Evolutionary conservation across 1,140 invertebrate species (phyloP).

Genomic region (Drosophila equinoxialis): DNA sequence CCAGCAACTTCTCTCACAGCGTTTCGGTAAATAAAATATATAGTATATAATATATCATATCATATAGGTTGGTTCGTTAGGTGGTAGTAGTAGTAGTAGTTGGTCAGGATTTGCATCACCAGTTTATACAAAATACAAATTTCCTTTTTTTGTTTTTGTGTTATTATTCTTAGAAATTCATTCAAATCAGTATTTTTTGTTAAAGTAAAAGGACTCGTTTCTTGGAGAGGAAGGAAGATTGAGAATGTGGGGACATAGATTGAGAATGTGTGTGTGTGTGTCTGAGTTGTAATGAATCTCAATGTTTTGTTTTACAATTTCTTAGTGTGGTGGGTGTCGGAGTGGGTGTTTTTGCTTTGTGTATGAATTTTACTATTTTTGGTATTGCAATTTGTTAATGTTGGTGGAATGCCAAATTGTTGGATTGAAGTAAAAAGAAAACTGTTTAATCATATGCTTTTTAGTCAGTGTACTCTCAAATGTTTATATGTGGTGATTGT

Average conservation of each 20-base stretch:
- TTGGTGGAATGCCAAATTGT: conserved; percentile 21
- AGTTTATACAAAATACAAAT: conserved; percentile 61
- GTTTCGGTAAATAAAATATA: conserved; percentile 59
- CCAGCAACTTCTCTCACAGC: conserved; percentile 67
- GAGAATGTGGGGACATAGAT: conserved; percentile 24
- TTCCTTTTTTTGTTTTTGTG: conserved; percentile 36
- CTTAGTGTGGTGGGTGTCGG: neutral
- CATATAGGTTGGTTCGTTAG: neutral
- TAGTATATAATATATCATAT: conserved; percentile 38
- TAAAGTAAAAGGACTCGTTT: conserved; percentile 46
- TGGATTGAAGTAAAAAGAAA: conserved; percentile 5
- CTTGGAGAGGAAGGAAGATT: conserved; percentile 33
- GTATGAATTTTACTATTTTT: conserved; percentile 14
- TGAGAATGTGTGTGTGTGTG: conserved; percentile 25
- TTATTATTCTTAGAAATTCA: conserved; percentile 72
- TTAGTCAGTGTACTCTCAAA: neutral
- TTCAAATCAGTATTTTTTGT: conserved; percentile 55
- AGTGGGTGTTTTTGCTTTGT: neutral
- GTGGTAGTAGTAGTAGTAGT: conserved; percentile 6
- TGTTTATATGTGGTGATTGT: conserved; percentile 14
- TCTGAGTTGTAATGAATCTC: conserved; percentile 1
- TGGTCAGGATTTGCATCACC: conserved; percentile 12
- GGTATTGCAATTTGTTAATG: neutral
- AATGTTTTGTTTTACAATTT: neutral
- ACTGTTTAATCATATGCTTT: conserved; percentile 6